A percentile compares a stretch with the other conserved stretches of the same genome.
Evolutionary conservation across 2,888 invertebrate species (phyloP).

Genomic region (Polyommatus icarus): DNA sequence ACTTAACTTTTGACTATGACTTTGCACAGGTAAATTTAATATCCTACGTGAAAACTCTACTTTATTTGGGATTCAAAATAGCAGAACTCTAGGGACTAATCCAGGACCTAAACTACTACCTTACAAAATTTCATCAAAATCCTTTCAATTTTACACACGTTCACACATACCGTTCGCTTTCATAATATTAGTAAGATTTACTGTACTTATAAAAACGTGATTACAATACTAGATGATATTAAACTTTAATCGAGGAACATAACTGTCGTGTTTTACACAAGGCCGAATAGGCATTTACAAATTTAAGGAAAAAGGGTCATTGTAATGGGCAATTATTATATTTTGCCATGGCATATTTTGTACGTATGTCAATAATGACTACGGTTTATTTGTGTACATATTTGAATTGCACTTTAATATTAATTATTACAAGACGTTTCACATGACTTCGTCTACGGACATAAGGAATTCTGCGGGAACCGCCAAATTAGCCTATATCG

Average conservation of each 20-base stretch:
- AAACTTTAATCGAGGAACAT: not conserved
- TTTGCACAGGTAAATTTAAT: too few species aligned
- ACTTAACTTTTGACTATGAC: too few species aligned
- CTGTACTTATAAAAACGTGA: not conserved
- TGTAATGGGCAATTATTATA: not conserved
- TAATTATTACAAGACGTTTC: not conserved
- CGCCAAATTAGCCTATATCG: too few species aligned
- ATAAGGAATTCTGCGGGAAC: too few species aligned
- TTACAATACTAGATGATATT: not conserved
- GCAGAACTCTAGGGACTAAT: too few species aligned
- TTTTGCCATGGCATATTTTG: slow-evolving; percentile 5
- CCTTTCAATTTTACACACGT: too few species aligned
- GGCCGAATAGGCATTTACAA: slow-evolving; percentile 14
- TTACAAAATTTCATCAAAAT: too few species aligned
- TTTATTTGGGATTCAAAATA: too few species aligned
- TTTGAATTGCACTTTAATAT: not conserved
- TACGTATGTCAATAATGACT: not conserved
- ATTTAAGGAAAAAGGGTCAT: slow-evolving; percentile 17
- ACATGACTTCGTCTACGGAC: too few species aligned
- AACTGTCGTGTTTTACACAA: slow-evolving; percentile 8
- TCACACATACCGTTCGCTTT: too few species aligned
- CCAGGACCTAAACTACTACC: too few species aligned
- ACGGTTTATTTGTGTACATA: not conserved
- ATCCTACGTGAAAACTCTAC: too few species aligned
- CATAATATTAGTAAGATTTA: not conserved